Evolutionary conservation across 2,888 invertebrate genomes (phyloP).

Genomic region (Macaria notata): DNA sequence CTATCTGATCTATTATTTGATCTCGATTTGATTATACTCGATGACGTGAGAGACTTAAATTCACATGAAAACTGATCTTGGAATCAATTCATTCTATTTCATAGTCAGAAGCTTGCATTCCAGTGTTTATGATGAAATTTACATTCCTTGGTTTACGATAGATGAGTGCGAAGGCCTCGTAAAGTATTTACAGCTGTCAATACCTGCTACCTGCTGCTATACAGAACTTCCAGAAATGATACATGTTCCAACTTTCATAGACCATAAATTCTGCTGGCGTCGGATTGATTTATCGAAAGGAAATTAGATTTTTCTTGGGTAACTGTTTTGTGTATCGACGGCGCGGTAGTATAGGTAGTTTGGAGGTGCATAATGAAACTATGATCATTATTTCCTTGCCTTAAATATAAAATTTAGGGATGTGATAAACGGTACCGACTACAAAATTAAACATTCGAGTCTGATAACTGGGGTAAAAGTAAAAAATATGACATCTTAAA

Average conservation of each 20-base stretch:
- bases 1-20: no score
- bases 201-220: constrained; percentile 9
- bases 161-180: constrained; percentile 20
- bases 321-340: no score
- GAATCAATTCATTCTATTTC: constrained; percentile 1
- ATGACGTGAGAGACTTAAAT: neutral
- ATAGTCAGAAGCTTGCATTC: constrained; percentile 11
- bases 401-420: no score
- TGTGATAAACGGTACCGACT: no score
- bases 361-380: no score
- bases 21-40: neutral
- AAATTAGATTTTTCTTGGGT: neutral
- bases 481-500: no score
- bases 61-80: neutral
- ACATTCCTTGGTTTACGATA: constrained; percentile 25
- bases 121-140: constrained; percentile 14
- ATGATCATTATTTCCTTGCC: no score
- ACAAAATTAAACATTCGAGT: no score
- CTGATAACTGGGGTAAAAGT: no score
- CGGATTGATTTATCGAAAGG: constrained; percentile 1
- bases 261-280: constrained; percentile 2
- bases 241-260: neutral
- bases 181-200: constrained; percentile 21
- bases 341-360: no score
- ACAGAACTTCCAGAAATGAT: constrained; percentile 5